These are phyloP conservation scores for Chrysopa pallens DNA, from an alignment of 1,140 invertebrate genomes.

Conservation along the genomic window DNA sequence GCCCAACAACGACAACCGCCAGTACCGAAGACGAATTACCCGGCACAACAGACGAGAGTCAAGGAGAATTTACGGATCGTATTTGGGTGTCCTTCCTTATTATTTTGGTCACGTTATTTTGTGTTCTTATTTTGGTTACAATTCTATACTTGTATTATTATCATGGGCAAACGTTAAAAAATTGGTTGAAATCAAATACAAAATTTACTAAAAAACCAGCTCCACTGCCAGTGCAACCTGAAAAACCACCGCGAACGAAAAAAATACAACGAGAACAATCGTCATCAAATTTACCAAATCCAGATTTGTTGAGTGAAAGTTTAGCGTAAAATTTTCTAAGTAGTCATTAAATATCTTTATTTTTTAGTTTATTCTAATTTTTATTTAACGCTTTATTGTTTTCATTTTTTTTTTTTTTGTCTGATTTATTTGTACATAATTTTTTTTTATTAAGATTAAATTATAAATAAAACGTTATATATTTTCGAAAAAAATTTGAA, in stretches of 20 bases:
- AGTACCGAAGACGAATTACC: neutral
- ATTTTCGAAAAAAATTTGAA: neutral
- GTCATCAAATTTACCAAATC: constrained; percentile 8
- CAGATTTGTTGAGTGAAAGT: constrained; percentile 8
- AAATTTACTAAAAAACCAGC: constrained; percentile 5
- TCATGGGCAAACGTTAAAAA: constrained; percentile 17
- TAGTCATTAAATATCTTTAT: neutral
- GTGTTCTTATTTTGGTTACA: constrained; percentile 20
- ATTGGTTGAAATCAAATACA: constrained; percentile 14
- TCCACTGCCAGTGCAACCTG: constrained; percentile 9
- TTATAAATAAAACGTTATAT: neutral
- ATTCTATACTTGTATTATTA: constrained; percentile 22
- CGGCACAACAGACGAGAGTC: constrained; percentile 2
- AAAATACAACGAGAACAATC: neutral
- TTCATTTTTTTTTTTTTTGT: no score
- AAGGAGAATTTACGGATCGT: constrained; percentile 12
- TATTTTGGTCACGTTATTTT: constrained; percentile 19
- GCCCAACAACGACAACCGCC: constrained; percentile 1
- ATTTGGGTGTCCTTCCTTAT: constrained; percentile 16
- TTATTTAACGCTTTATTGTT: no score
- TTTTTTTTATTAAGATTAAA: neutral
- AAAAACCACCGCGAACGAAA: constrained; percentile 6
- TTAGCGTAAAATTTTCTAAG: constrained; percentile 4
- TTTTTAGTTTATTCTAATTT: neutral
- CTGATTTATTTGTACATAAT: no score